Base-by-base conservation (phyloP, 2,113 vertebrate genomes). In the Pangasianodon gigas region DNA sequence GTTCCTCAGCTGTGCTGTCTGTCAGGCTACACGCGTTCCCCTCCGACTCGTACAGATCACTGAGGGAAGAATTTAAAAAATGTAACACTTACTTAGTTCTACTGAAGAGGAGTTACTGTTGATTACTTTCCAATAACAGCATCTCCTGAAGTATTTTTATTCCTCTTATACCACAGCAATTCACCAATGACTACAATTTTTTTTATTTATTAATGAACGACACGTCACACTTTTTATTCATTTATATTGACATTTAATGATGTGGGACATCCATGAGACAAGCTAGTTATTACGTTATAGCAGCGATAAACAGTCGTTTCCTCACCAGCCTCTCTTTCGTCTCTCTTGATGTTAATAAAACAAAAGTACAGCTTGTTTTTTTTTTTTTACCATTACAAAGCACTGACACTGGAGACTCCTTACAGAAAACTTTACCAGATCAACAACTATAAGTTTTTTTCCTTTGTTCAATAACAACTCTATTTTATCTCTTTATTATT, bases 1-100 rank as follows among this genome's bases (percentile, higher is more conserved):
- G 98, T 90, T 99, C 98, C 94, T 99, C 98, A 0, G 98, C 98
- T 0, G 98, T 99, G 92, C 98, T 99, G 95, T 99, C 98, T 0
- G 98, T 99, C 93, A 97, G 92, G 92, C 98, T 99, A 95, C 98
- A 99, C 0, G 98, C 98, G 0, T 97, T 99, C 13, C 98, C 98
- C 93, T 99, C 98, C 0, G 97, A 97, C 94, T 99, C 98, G 94
- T 97, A 99, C 91, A 98, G 94, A 91, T 98, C 98, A 94, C 98
- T 98, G 91, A 8, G 41, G 48, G 77, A 91, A 8, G 44, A 46
- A 37, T 18, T 6, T 56, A 56, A 46, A 46, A 46, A 46, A 46
- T 46, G 46, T 74, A 74, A 21, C 32, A 74, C 37, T 69, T 32
- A 41, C 41, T 44, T 7, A 24, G 0, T 9, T 21, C 18, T 21